Base-by-base conservation (phyloP, 2,113 vertebrate species). In the Seriola aureovittata region DNA sequence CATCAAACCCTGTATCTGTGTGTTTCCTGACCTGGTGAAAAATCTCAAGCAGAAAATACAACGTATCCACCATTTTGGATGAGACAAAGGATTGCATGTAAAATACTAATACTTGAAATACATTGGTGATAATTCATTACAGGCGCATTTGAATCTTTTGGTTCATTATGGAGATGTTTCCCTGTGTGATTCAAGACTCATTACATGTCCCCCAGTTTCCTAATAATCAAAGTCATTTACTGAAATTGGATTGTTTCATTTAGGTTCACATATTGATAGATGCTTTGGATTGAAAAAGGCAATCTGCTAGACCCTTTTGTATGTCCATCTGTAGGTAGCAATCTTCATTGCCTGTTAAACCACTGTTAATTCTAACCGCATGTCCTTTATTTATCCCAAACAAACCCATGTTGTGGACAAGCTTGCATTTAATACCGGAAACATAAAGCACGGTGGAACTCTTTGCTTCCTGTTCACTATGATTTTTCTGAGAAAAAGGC, bases 291-390 rank as follows among this genome's bases (percentile, higher is more conserved):
- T 77, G 75, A 78, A 82, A 80, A 65, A 48, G 29, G 36, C 85
- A 85, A 80, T 91, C 81, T 85, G 81, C 58, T 62, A 9, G 34
- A 57, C 38, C 54, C 65, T 82, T 84, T 86, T 84, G 77, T 40
- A 32, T 16, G 23, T 79, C 70, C 85, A 87, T 91, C 83, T 86
- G 71, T 54, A 77, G 44, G 52, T 44, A 70, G 72, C 60, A n/a
- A 80, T 69, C 67, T 62, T 32, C 52, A 80, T 76, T 67, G 50
- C 78, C 65, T 70, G 69, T 55, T 84, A 78, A 71, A 63, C 81
- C 65, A 78, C 44, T 63, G 82, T 36, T 71, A 79, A 81, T 66
- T 48, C 69, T 52, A 77, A 77, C 52, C 29, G 42, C 74, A 70
- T 52, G 55, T 71, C 36, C 44, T 60, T 71, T 66, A 42, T 69